A percentile compares a stretch with the other conserved stretches of the same genome.
Conservation (phyloP, 2,797 vertebrate species). For the Lacerta viridis region DNA sequence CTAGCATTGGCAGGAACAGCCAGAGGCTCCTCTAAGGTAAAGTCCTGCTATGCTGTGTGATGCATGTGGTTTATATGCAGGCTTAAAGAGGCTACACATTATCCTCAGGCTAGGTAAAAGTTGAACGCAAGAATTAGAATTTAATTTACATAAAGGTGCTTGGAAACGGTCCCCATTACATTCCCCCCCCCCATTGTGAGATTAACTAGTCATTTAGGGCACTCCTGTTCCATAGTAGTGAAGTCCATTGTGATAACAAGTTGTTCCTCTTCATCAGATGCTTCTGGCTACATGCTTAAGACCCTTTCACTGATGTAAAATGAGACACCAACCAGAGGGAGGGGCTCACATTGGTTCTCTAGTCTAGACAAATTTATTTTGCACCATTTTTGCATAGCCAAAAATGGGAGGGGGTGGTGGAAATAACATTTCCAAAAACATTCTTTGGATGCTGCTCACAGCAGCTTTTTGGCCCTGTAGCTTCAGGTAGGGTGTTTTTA, state of each 20-base stretch:
- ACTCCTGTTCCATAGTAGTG: not conserved
- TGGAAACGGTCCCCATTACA: not conserved
- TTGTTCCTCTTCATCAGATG: too few species aligned
- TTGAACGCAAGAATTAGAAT: not conserved
- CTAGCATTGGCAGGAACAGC: slow-evolving; percentile 19
- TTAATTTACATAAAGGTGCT: rapidly evolving
- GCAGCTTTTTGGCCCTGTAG: too few species aligned
- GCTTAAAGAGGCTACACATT: not conserved
- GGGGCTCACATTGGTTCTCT: too few species aligned
- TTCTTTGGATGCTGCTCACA: too few species aligned
- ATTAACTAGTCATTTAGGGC: not conserved
- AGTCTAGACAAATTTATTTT: too few species aligned
- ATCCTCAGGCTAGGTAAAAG: not conserved
- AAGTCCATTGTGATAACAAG: not conserved
- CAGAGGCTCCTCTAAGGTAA: not conserved
- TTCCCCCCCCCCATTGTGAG: not conserved
- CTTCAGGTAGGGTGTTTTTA: too few species aligned
- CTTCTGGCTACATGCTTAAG: too few species aligned
- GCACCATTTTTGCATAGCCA: too few species aligned
- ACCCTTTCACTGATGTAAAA: too few species aligned
- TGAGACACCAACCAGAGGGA: too few species aligned
- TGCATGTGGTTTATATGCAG: not conserved
- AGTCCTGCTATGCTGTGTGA: slow-evolving; percentile 10
- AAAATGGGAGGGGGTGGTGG: too few species aligned
- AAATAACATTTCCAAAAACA: too few species aligned